Evolutionary conservation across 2,797 vertebrate genomes (phyloP).

Genomic region (Lithobates pipiens): DNA sequence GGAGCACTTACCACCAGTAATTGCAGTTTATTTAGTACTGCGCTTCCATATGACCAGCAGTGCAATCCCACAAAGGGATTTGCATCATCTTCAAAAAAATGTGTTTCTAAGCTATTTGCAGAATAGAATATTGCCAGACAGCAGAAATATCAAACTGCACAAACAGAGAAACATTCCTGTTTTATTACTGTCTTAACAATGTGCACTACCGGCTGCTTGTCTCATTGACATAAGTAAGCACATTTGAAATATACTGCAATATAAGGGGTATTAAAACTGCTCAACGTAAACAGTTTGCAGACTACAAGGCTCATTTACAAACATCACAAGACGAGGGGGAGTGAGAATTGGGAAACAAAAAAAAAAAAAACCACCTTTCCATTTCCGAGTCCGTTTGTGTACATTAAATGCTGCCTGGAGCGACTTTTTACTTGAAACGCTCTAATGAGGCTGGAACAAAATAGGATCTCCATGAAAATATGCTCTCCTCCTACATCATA

Average conservation of each 20-base stretch:
- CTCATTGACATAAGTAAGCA: conserved; percentile 63
- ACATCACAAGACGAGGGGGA: conserved; percentile 46
- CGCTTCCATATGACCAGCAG: conserved; percentile 57
- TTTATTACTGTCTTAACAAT: conserved; percentile 63
- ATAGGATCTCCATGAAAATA: conserved; percentile 52
- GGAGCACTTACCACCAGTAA: conserved; percentile 24
- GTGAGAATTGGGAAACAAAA: conserved; percentile 43
- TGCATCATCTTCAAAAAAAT: conserved; percentile 58
- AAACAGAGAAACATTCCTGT: conserved; percentile 59
- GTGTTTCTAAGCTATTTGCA: conserved; percentile 60
- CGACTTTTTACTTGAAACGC: conserved; percentile 30
- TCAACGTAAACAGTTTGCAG: conserved; percentile 54
- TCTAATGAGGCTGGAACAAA: conserved; percentile 50
- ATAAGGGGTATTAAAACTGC: conserved; percentile 61
- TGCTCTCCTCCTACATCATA: neutral
- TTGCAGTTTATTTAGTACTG: conserved; percentile 56
- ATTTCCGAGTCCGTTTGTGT: conserved; percentile 33
- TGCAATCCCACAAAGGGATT: conserved; percentile 61
- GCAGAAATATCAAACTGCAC: conserved; percentile 63
- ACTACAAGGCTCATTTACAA: conserved; percentile 47
- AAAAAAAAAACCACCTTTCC: conserved; percentile 50
- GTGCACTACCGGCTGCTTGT: conserved; percentile 57
- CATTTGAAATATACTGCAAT: conserved; percentile 61
- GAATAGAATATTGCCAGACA: conserved; percentile 57
- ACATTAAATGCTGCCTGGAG: conserved; percentile 26